These are phyloP conservation scores for Plumapathes pennacea DNA, from an alignment of 92 coral and sea anemone species.

Conservation along the genomic window DNA sequence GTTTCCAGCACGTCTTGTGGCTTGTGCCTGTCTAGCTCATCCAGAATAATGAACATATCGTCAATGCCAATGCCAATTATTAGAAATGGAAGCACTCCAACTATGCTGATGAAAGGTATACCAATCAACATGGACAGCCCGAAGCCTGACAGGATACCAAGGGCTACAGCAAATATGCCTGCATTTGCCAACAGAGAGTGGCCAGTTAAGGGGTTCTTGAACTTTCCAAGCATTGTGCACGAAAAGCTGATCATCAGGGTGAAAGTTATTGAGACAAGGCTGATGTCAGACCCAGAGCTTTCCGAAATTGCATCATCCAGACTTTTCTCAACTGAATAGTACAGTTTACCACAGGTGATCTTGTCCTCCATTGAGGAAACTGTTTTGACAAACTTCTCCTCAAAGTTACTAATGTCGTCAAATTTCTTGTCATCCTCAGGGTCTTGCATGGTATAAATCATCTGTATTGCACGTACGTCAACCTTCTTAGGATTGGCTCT, in stretches of 20 bases:
- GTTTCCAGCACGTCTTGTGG: constrained; percentile 10
- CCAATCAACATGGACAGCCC: constrained; percentile 60
- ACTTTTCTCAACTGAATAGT: constrained; percentile 57
- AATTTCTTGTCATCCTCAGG: constrained; percentile 22
- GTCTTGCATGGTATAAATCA: constrained; percentile 50
- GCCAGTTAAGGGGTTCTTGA: constrained; percentile 57
- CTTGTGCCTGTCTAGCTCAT: constrained; percentile 66
- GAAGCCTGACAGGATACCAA: constrained; percentile 71
- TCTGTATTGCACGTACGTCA: constrained; percentile 56
- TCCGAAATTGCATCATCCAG: constrained; percentile 68
- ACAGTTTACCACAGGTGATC: constrained; percentile 31
- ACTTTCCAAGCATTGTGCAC: constrained; percentile 55
- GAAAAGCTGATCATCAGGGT: constrained; percentile 69
- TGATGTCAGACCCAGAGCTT: constrained; percentile 59
- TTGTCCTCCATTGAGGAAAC: background rate
- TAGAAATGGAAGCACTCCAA: constrained; percentile 75
- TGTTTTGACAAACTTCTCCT: constrained; percentile 10
- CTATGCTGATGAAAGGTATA: constrained; percentile 63
- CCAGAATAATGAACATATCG: constrained; percentile 77
- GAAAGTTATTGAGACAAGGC: constrained; percentile 55
- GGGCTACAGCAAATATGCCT: constrained; percentile 63
- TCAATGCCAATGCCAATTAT: constrained; percentile 76
- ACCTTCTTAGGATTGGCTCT: constrained; percentile 26
- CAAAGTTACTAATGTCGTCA: constrained; percentile 33
- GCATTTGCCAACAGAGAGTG: constrained; percentile 56